A percentile compares a stretch with the other conserved stretches of the same genome.
Conservation (phyloP, 2,888 invertebrate genomes). For the Cantharis rustica region DNA sequence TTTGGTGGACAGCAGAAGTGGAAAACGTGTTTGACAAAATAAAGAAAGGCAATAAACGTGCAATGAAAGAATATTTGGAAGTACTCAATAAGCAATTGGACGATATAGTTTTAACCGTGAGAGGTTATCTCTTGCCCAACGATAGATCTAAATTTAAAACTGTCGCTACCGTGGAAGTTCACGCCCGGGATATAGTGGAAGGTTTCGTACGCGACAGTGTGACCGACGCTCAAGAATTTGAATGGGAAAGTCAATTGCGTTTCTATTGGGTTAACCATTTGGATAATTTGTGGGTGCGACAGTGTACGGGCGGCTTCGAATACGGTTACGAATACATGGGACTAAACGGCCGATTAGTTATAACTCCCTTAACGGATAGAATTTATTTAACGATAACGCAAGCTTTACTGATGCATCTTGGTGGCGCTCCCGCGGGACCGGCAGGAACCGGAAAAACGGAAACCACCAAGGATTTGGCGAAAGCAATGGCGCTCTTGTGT, state of each 20-base stretch:
- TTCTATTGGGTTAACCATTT: conserved; percentile 88
- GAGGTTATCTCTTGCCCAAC: conserved; percentile 74
- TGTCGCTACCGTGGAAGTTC: conserved; percentile 89
- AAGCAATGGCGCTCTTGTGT: conserved; percentile 82
- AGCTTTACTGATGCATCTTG: conserved; percentile 88
- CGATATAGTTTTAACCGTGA: conserved; percentile 78
- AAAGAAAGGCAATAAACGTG: conserved; percentile 75
- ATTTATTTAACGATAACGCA: conserved; percentile 93
- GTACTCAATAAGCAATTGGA: conserved; percentile 82
- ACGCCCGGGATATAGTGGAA: conserved; percentile 89
- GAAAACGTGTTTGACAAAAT: conserved; percentile 84
- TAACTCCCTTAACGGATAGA: conserved; percentile 90
- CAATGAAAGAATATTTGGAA: conserved; percentile 88
- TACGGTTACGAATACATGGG: conserved; percentile 98
- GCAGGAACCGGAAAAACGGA: conserved; percentile 91
- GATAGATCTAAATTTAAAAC: conserved; percentile 88
- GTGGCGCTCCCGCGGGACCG: conserved; percentile 88
- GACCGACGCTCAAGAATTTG: conserved; percentile 82
- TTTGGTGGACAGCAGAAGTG: conserved; percentile 97
- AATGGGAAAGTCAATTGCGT: conserved; percentile 92
- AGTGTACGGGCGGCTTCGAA: conserved; percentile 85
- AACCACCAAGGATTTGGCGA: conserved; percentile 89
- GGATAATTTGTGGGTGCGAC: conserved; percentile 80
- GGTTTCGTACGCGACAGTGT: conserved; percentile 80
- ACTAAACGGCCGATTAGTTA: conserved; percentile 85